phyloP scores from a whole-genome alignment of 2,113 vertebrate species.

The Mesembrinibis cayennensis region DNA sequence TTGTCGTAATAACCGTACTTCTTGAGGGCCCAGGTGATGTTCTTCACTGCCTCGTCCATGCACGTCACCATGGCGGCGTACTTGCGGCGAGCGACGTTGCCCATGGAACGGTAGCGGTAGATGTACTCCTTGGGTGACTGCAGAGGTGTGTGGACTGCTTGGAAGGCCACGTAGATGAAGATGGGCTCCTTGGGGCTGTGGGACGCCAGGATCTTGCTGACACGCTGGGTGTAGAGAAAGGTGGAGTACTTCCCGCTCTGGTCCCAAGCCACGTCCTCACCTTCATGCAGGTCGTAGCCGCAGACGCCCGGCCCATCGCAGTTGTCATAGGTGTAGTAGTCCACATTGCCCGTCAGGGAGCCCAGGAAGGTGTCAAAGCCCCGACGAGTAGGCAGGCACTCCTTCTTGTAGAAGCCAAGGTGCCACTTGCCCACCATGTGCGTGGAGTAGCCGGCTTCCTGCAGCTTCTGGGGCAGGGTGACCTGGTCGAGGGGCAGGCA shows the following conservation, averaged over 20 bases:
- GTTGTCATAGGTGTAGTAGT: conserved; percentile 94
- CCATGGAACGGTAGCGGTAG: conserved; percentile 88
- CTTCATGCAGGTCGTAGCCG: conserved; percentile 93
- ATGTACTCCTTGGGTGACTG: conserved; percentile 93
- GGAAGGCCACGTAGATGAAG: conserved; percentile 95
- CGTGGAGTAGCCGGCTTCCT: conserved; percentile 91
- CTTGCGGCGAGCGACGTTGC: conserved; percentile 89
- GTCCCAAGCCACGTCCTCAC: conserved; percentile 89
- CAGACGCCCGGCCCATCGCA: conserved; percentile 90
- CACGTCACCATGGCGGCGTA: conserved; percentile 95
- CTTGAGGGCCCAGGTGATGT: conserved; percentile 93
- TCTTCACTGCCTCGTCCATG: conserved; percentile 92
- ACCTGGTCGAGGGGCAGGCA: conserved; percentile 92
- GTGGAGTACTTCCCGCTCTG: conserved; percentile 94
- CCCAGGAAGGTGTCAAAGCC: conserved; percentile 96
- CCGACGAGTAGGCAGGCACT: conserved; percentile 92
- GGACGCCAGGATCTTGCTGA: conserved; percentile 88
- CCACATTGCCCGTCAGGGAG: conserved; percentile 92
- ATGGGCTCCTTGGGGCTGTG: conserved; percentile 87
- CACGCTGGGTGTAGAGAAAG: conserved; percentile 88
- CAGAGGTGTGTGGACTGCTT: conserved; percentile 92
- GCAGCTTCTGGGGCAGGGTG: conserved; percentile 92
- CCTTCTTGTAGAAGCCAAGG: conserved; percentile 95
- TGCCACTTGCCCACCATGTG: conserved; percentile 99
- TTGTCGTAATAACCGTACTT: conserved; percentile 95